These are phyloP conservation scores for Mionectes olivaceus DNA, from an alignment of 2,797 vertebrate genomes.

Conservation along the genomic window DNA sequence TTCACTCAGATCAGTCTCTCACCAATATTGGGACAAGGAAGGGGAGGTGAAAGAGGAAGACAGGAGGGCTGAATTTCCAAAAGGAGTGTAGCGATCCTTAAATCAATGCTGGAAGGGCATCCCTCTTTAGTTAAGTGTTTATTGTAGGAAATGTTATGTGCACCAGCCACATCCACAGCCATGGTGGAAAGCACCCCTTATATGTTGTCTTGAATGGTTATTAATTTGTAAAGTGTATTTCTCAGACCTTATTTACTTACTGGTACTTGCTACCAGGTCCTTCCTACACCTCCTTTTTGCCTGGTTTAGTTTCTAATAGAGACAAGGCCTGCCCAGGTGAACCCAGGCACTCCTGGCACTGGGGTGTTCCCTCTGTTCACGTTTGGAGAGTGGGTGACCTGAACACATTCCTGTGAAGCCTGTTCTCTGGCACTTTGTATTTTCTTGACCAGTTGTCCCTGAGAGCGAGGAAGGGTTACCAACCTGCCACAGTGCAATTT, in stretches of 20 bases:
- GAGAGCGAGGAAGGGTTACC: not conserved
- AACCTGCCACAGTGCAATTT: not conserved
- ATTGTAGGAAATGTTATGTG: not conserved
- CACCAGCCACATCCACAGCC: not conserved
- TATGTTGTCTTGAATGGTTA: not conserved
- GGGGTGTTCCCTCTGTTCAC: not conserved
- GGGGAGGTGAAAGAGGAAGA: not conserved
- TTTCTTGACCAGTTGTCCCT: not conserved
- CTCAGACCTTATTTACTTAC: not conserved
- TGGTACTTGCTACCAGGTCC: not conserved
- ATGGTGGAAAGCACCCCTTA: accelerated
- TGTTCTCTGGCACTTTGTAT: not conserved
- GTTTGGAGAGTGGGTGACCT: accelerated
- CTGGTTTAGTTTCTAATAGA: not conserved
- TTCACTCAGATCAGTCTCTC: not conserved
- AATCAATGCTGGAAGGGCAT: not conserved
- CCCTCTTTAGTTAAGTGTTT: not conserved
- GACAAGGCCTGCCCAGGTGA: not conserved
- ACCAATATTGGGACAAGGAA: not conserved
- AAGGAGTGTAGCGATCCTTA: not conserved
- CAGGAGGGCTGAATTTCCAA: not conserved
- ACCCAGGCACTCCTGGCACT: not conserved
- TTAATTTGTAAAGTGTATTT: not conserved
- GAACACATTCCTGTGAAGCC: not conserved
- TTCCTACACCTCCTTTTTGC: not conserved